A percentile compares a stretch with the other conserved stretches of the same genome.
Evolutionary conservation across 2,888 invertebrate species (phyloP).

Genomic region (Aporophyla nigra): DNA sequence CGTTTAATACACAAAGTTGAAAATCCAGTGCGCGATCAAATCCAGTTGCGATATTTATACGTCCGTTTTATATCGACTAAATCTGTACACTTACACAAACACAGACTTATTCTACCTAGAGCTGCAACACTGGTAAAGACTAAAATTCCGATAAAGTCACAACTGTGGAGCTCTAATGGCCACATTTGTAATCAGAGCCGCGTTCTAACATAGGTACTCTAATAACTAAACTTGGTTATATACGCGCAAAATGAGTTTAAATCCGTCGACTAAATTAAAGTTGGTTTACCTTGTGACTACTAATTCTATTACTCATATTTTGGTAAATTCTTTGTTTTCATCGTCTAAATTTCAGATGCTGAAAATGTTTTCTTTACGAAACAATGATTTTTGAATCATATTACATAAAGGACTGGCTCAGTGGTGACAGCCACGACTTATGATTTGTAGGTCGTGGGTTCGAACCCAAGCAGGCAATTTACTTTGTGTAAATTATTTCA

Average conservation of each 20-base stretch:
- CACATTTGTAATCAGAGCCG: conserved; percentile 60
- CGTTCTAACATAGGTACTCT: conserved; percentile 61
- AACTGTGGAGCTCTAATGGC: conserved; percentile 54
- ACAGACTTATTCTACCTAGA: conserved; percentile 20
- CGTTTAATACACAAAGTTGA: too few relatives aligned
- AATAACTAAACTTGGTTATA: conserved; percentile 59
- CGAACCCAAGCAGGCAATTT: too few relatives aligned
- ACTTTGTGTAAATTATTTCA: too few relatives aligned
- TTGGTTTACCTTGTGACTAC: conserved; percentile 49
- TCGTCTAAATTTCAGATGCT: not conserved
- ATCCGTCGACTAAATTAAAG: conserved; percentile 47
- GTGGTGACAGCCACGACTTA: too few relatives aligned
- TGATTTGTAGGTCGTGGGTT: too few relatives aligned
- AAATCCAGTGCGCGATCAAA: too few relatives aligned
- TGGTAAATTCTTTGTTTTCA: conserved; percentile 3
- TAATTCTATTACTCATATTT: conserved; percentile 46
- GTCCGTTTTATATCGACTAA: too few relatives aligned
- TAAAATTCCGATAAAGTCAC: conserved; percentile 58
- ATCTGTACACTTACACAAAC: conserved; percentile 4
- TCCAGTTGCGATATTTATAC: too few relatives aligned
- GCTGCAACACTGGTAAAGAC: conserved; percentile 50
- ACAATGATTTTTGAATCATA: not conserved
- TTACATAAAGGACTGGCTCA: too few relatives aligned
- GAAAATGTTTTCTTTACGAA: not conserved
- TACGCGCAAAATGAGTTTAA: conserved; percentile 55